phyloP scores from a whole-genome alignment of 2,888 invertebrate species.

The Dione vanillae region DNA sequence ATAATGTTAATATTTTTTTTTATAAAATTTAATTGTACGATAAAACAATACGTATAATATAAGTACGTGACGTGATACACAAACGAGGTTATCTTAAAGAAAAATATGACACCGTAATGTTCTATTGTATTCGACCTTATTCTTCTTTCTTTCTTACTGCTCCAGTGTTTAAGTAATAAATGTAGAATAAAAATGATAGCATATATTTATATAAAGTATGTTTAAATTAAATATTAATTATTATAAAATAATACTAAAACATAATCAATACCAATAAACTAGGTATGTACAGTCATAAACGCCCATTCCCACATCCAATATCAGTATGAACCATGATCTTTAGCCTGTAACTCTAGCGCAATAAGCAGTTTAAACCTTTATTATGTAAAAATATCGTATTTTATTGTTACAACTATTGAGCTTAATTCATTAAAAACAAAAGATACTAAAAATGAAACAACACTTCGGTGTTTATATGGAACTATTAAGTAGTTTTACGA shows the following conservation, averaged over 20 bases:
- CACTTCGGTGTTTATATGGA: no score
- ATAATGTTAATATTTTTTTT: neutral
- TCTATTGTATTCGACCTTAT: neutral
- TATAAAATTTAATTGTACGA: neutral
- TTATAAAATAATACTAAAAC: neutral
- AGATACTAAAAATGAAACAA: no score
- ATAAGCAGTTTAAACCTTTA: neutral
- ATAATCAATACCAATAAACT: no score
- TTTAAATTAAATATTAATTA: neutral
- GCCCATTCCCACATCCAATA: neutral
- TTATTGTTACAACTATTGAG: no score
- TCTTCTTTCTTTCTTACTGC: neutral
- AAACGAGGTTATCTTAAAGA: constrained; percentile 10
- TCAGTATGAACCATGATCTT: constrained; percentile 15
- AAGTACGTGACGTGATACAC: constrained; percentile 14
- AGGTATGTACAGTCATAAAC: neutral
- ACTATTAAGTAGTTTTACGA: no score
- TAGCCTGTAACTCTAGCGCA: constrained; percentile 7
- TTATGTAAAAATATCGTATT: neutral
- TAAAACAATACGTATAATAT: constrained; percentile 8
- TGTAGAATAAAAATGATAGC: neutral
- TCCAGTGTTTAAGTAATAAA: neutral
- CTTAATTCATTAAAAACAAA: no score
- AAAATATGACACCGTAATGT: neutral
- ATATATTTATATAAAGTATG: neutral